Base-by-base conservation (phyloP, 1,140 invertebrate species). In the Ylistrum balloti region DNA sequence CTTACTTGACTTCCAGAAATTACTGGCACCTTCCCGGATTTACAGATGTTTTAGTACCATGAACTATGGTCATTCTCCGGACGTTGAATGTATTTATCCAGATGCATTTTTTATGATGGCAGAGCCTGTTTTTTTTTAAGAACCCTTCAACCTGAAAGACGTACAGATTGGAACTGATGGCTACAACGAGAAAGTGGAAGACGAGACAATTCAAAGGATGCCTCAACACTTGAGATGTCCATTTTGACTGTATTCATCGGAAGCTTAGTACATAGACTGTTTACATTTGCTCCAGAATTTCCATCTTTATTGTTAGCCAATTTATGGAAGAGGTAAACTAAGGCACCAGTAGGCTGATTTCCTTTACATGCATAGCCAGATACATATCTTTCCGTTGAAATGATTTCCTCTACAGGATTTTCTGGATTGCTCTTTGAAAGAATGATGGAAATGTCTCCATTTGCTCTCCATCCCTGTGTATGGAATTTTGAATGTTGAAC, bases 401-500 rank as follows among this genome's bases (percentile, higher is more conserved):
- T 34, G n/a, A 88, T 90, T 0, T 89, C 35, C 85, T 89, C 20
- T 0, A 91, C 92, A 15, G 90, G 88, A 88, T 91, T 93, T 7
- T 91, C 88, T 41, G 91, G 92, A 32, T 32, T 9, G 88, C 90
- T 92, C 87, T 91, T 91, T 38, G 91, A 92, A 32, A 90, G 74
- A 48, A 92, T 91, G 7, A 92, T 10, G 22, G 89, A 91, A 85
- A 93, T 90, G 33, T 93, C 90, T 11, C 91, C 92, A 91, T 91
- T 93, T 56, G 89, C 92, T 3, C 91, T 28, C 91, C 88, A 89
- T 0, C 86, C 92, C 88, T 92, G 91, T n/a, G 88, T 93, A 56
- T 93, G 91, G 88, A 56, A 91, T 32, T 45, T 28, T 38, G 86
- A 89, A 89, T 91, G 91, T 85, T 93, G 90, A 0, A 91, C 86